Evolutionary conservation across 2,888 invertebrate species (phyloP).

Genomic region (Plebejus melissa): DNA sequence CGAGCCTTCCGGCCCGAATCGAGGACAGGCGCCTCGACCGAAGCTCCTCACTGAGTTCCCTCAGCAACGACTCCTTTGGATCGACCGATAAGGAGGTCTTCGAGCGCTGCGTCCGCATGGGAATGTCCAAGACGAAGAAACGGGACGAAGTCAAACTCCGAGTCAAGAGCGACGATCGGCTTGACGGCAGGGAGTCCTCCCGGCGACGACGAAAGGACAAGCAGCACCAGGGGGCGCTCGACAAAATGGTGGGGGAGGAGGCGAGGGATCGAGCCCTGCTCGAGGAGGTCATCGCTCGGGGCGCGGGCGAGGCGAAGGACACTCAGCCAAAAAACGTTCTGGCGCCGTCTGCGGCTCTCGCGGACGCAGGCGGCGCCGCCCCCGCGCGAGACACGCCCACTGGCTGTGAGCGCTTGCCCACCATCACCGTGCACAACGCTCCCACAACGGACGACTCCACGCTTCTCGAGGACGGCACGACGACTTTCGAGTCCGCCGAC

Average conservation of each 20-base stretch:
- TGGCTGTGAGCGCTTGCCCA: conserved; percentile 60
- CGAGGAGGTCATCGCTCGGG: conserved; percentile 84
- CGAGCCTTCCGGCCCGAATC: conserved; percentile 48
- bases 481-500: conserved; percentile 44
- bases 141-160: conserved; percentile 41
- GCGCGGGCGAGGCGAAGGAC: conserved; percentile 48
- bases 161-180: conserved; percentile 51
- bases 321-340: conserved; percentile 83
- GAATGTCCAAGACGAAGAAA: conserved; percentile 74
- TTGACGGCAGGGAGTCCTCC: conserved; percentile 40
- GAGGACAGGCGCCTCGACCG: conserved; percentile 45
- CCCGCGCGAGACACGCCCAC: conserved; percentile 52
- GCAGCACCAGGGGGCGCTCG: conserved; percentile 48
- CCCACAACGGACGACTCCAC: conserved; percentile 30
- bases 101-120: conserved; percentile 87
- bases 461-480: conserved; percentile 42
- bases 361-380: conserved; percentile 68
- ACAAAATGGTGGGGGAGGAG: conserved; percentile 52
- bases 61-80: conserved; percentile 75
- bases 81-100: conserved; percentile 83
- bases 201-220: conserved; percentile 39
- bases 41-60: conserved; percentile 58
- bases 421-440: conserved; percentile 33
- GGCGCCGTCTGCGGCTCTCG: conserved; percentile 85
- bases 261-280: conserved; percentile 60